Base-by-base conservation (phyloP, 2,113 vertebrate species). In the Sinocyclocheilus anophthalmus region DNA sequence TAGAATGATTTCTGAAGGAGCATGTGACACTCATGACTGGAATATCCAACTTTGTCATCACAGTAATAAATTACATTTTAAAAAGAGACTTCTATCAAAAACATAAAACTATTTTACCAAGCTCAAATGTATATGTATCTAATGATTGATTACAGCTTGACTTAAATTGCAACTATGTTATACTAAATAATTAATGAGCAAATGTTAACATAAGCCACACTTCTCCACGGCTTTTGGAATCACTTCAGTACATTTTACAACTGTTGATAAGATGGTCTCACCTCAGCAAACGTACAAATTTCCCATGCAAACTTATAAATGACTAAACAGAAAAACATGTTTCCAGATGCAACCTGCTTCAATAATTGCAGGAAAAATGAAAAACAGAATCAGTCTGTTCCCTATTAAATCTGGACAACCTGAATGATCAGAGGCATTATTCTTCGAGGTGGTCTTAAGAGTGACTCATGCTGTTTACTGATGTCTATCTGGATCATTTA, bases 241-340 rank as follows among this genome's bases (percentile, higher is more conserved):
- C 14, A 30, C n/a, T 69, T 69, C n/a, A 48, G n/a, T 18, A 65
- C 4, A 50, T 50, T 65, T 67, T 67, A 67, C 37, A 81, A 9
- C 59, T 11, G 39, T 48, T 45, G 12, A 81, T 81, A 67, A 65
- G 30, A 63, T 30, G 1, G 39, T 26, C 79, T 20, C 79, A 81
- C 79, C n/a, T 81, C 39, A 67, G 5, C 63, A 70, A 83, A 72
- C 1, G 11, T 83, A 39, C 69, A 84, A 84, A 84, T 59, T 84
- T 4, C 33, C 82, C 69, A 73, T 73, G 30, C 12, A 39, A 69
- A 73, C 42, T 18, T 18, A 7, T 0, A 30, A n/a, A 69, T 18
- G 3, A 7, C 8, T 6, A 2, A 50, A 53, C 1, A 53, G 45
- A 10, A 7, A 4, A 82, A 20, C 30, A 53, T 82, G 61, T n/a